Percentiles rank a stretch among this genome's conserved stretches.
phyloP scores from a whole-genome alignment of 1,140 invertebrate genomes.

The Leptinotarsa defecta region DNA sequence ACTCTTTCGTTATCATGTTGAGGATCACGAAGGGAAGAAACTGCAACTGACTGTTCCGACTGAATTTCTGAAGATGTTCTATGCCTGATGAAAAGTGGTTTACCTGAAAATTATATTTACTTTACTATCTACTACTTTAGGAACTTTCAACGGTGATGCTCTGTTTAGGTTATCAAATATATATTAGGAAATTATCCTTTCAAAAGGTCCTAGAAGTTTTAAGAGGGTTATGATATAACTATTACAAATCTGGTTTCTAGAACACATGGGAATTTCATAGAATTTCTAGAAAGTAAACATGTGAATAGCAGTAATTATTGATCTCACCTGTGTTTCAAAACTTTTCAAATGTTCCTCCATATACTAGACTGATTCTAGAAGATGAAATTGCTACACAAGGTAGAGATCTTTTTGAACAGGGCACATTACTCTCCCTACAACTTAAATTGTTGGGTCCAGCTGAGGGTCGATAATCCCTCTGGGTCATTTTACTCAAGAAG shows the following conservation, averaged over 20 bases:
- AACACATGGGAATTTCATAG: too few relatives aligned
- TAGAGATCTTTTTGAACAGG: background rate
- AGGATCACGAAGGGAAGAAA: constrained; percentile 83
- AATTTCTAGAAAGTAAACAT: too few relatives aligned
- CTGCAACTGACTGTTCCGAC: constrained; percentile 73
- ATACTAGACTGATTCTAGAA: background rate
- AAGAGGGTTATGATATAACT: background rate
- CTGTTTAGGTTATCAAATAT: too few relatives aligned
- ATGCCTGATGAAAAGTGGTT: constrained; percentile 95
- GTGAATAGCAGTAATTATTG: too few relatives aligned
- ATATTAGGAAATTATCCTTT: background rate
- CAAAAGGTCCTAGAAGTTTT: background rate
- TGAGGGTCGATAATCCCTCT: too few relatives aligned
- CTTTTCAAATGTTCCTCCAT: background rate
- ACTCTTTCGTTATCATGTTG: constrained; percentile 83
- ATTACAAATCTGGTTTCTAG: background rate
- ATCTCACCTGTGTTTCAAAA: background rate
- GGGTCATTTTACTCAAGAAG: too few relatives aligned
- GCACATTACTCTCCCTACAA: background rate
- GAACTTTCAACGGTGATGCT: background rate
- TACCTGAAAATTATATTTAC: constrained; percentile 54
- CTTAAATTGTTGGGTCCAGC: background rate
- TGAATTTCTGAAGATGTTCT: constrained; percentile 82
- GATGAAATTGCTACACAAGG: background rate
- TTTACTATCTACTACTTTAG: too few relatives aligned